These are phyloP conservation scores for Trissolcus japonicus DNA, from an alignment of 2,888 invertebrate species.

Conservation along the genomic window DNA sequence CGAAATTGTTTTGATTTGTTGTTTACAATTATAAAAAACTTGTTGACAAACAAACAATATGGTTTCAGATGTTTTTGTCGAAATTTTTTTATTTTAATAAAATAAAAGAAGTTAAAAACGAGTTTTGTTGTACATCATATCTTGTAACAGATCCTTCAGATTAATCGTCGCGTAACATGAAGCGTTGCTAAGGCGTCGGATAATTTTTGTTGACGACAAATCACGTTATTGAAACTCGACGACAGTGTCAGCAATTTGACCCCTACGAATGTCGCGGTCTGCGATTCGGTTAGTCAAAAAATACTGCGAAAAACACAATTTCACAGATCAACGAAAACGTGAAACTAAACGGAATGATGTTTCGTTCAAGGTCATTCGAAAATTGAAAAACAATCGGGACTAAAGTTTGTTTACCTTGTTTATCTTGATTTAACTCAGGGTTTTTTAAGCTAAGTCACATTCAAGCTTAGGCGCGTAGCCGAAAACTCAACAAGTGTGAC, in stretches of 20 bases:
- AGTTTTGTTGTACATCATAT: no score
- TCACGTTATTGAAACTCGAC: constrained; percentile 30
- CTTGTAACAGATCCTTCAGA: not conserved
- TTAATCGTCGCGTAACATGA: constrained; percentile 13
- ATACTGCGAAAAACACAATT: not conserved
- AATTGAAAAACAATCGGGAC: no score
- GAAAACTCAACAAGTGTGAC: constrained; percentile 74
- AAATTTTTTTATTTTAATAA: no score
- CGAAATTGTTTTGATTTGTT: no score
- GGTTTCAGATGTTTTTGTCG: no score
- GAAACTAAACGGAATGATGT: not conserved
- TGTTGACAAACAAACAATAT: no score
- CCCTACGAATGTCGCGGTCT: constrained; percentile 34
- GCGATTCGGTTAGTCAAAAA: no score
- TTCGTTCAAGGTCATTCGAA: not conserved
- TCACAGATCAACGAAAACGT: constrained; percentile 7
- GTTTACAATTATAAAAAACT: no score
- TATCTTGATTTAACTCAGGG: no score
- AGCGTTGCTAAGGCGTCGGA: constrained; percentile 9
- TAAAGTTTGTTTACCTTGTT: no score
- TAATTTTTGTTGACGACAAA: constrained; percentile 27
- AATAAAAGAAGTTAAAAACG: no score
- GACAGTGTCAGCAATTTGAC: constrained; percentile 15
- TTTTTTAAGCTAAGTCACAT: no score
- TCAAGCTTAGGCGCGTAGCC: constrained; percentile 37